A percentile compares a stretch with the other conserved stretches of the same genome.
Evolutionary conservation across 2,888 invertebrate genomes (phyloP).

Genomic region (Hydroisotoma schaefferi): DNA sequence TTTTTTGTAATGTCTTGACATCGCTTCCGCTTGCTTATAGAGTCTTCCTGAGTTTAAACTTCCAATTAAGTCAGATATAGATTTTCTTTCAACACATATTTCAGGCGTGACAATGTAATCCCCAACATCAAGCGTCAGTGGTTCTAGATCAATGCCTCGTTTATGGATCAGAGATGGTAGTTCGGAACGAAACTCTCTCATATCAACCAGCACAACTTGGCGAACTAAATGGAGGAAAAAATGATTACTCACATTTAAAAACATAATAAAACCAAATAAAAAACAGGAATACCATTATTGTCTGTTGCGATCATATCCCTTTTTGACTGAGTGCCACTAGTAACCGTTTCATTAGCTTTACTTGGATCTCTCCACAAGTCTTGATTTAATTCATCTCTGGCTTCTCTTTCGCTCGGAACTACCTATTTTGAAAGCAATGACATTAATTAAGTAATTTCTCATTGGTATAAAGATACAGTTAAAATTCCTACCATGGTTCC

Average conservation of each 20-base stretch:
- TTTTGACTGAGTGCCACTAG: conserved; percentile 62
- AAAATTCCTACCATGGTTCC: conserved; percentile 53
- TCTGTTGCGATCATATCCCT: conserved; percentile 53
- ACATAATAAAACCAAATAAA: neutral
- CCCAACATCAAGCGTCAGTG: conserved; percentile 86
- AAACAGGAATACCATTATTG: conserved; percentile 56
- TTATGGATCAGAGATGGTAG: conserved; percentile 89
- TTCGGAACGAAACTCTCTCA: conserved; percentile 96
- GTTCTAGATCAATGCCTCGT: conserved; percentile 86
- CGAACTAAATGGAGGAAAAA: conserved; percentile 16
- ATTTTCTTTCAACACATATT: conserved; percentile 95
- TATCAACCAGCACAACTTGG: conserved; percentile 72
- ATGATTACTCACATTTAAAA: neutral
- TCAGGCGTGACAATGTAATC: conserved; percentile 89
- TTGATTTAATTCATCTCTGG: conserved; percentile 66
- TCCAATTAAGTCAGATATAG: conserved; percentile 90
- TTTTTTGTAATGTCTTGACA: conserved; percentile 82
- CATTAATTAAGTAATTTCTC: too few relatives aligned
- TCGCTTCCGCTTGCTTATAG: conserved; percentile 86
- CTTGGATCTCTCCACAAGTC: conserved; percentile 52
- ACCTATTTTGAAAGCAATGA: conserved; percentile 60
- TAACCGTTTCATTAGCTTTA: conserved; percentile 53
- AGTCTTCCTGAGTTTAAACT: conserved; percentile 91
- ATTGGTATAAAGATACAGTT: too few relatives aligned
- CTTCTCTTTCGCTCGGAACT: conserved; percentile 81